Evolutionary conservation across 1,140 invertebrate genomes (phyloP).

Genomic region (Calliphora vicina): DNA sequence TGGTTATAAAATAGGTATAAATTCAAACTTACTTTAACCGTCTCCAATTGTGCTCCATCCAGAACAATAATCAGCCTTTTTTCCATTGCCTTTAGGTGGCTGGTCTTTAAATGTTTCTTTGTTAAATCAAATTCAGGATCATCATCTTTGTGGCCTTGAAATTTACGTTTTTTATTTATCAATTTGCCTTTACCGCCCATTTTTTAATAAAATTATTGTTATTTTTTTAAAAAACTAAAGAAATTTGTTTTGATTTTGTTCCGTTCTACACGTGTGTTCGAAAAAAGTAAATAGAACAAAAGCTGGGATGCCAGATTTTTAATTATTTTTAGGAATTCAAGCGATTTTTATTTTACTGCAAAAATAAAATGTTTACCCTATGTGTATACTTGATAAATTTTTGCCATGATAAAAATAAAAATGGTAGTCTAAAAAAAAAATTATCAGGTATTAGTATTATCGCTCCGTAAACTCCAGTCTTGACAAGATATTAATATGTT

Average conservation of each 20-base stretch:
- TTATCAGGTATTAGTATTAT: no score
- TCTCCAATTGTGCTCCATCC: slow-evolving; percentile 94
- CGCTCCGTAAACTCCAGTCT: no score
- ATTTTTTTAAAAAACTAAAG: neutral
- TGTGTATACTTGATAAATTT: no score
- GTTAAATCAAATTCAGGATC: slow-evolving; percentile 60
- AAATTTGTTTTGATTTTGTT: neutral
- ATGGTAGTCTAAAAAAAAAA: no score
- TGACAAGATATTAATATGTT: no score
- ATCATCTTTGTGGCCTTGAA: slow-evolving; percentile 42
- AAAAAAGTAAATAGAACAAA: slow-evolving; percentile 32
- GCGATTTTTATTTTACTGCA: no score
- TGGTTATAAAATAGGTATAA: neutral
- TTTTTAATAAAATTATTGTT: neutral
- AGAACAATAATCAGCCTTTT: slow-evolving; percentile 93
- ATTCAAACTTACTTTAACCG: slow-evolving; percentile 80
- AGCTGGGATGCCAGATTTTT: no score
- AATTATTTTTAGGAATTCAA: no score
- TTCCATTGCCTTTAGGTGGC: slow-evolving; percentile 67
- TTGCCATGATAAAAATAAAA: no score
- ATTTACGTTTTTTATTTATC: slow-evolving; percentile 18
- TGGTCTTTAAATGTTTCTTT: slow-evolving; percentile 58
- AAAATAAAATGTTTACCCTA: no score
- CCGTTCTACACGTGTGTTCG: neutral
- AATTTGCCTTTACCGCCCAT: slow-evolving; percentile 17